Evolutionary conservation across 2,113 vertebrate genomes (phyloP).

Genomic region (Phocoena sinus): DNA sequence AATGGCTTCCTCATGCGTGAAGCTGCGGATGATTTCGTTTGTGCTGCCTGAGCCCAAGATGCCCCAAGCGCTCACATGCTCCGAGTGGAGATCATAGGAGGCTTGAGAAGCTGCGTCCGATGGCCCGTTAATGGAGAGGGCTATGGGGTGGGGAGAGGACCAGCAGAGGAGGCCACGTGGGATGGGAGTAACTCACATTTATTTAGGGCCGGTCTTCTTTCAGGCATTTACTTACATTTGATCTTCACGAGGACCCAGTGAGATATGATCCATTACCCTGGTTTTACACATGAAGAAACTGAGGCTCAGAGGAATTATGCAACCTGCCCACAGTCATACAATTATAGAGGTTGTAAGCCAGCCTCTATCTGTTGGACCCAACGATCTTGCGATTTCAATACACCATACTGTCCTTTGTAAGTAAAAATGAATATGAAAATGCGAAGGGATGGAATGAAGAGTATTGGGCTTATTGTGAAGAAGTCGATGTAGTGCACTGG

Average conservation of each 20-base stretch:
- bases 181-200: background rate
- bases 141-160: background rate
- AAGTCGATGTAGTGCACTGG: background rate
- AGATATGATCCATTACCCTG: background rate
- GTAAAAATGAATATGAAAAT: background rate
- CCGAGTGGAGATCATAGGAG: background rate
- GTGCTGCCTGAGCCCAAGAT: constrained; percentile 43
- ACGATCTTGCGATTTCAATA: background rate
- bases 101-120: background rate
- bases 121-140: background rate
- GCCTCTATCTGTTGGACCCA: background rate
- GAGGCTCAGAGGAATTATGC: background rate
- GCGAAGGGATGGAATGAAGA: too few relatives aligned
- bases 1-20: constrained; percentile 65
- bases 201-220: background rate
- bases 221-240: background rate
- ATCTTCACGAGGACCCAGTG: background rate
- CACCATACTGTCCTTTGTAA: background rate
- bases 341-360: background rate
- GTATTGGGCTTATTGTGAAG: background rate
- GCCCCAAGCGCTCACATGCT: constrained; percentile 15
- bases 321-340: background rate
- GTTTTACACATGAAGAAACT: background rate
- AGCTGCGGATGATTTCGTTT: constrained; percentile 63
- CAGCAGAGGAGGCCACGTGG: background rate